Percentiles rank a stretch among this genome's conserved stretches.
phyloP scores from a whole-genome alignment of 2,113 vertebrate species.

The Cettia cetti region DNA sequence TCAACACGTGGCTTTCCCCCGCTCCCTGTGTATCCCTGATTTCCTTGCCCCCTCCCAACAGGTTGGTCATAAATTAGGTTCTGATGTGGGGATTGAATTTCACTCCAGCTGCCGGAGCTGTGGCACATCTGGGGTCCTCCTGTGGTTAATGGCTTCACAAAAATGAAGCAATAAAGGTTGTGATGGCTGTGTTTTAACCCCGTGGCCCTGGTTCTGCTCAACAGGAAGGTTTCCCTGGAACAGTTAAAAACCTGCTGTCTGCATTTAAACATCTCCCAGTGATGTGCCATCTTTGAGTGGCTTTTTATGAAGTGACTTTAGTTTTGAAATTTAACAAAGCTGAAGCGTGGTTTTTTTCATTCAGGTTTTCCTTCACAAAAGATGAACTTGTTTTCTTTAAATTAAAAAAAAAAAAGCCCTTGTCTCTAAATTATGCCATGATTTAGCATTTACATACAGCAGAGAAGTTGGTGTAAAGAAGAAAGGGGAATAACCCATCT shows the following conservation, averaged over 20 bases:
- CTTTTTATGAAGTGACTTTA: neutral
- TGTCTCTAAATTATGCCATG: neutral
- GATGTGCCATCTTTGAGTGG: neutral
- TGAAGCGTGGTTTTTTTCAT: neutral
- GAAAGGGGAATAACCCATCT: accelerated
- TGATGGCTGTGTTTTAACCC: conserved; percentile 70
- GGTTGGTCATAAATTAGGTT: conserved; percentile 63
- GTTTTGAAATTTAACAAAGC: neutral
- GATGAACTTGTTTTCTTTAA: neutral
- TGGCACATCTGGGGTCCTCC: conserved; percentile 70
- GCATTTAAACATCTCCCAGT: conserved; percentile 19
- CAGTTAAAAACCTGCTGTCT: conserved; percentile 17
- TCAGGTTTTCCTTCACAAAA: neutral
- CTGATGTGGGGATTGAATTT: conserved; percentile 60
- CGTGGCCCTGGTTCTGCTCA: conserved; percentile 41
- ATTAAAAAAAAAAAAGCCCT: neutral
- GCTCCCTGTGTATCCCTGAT: neutral
- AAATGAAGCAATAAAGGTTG: conserved; percentile 70
- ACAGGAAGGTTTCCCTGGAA: conserved; percentile 22
- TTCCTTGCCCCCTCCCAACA: neutral
- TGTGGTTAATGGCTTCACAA: conserved; percentile 61
- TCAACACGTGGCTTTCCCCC: accelerated
- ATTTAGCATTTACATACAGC: neutral
- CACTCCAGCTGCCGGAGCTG: conserved; percentile 45
- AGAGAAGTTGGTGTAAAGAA: neutral